phyloP scores from a whole-genome alignment of 2,888 invertebrate genomes.

The Cyaniris semiargus region DNA sequence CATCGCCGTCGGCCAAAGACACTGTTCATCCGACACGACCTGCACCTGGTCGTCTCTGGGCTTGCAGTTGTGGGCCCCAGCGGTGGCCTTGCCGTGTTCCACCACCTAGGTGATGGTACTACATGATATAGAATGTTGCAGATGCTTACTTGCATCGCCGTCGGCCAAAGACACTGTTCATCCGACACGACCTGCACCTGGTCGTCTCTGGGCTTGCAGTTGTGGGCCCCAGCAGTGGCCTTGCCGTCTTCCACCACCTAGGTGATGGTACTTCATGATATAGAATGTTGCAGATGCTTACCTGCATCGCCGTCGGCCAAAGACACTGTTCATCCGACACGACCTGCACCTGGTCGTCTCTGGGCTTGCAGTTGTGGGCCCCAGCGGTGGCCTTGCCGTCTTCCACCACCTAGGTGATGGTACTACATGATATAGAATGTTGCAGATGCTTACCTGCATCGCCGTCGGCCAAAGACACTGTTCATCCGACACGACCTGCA shows the following conservation, averaged over 20 bases:
- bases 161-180: too few species aligned
- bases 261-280: too few species aligned
- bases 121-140: too few species aligned
- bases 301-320: conserved; percentile 86
- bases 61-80: conserved; percentile 61
- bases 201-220: too few species aligned
- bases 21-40: conserved; percentile 78
- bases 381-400: conserved; percentile 85
- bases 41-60: conserved; percentile 48
- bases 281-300: neutral
- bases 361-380: conserved; percentile 59
- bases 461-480: conserved; percentile 83
- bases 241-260: too few species aligned
- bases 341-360: conserved; percentile 44
- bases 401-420: conserved; percentile 91
- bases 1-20: conserved; percentile 82
- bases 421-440: too few species aligned
- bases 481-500: conserved; percentile 67
- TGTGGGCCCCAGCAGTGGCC: too few species aligned
- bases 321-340: conserved; percentile 78
- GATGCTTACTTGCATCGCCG: too few species aligned
- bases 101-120: conserved; percentile 88
- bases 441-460: conserved; percentile 75
- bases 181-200: too few species aligned
- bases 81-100: conserved; percentile 87